A percentile compares a stretch with the other conserved stretches of the same genome.
Evolutionary conservation across 2,113 vertebrate genomes (phyloP).

Genomic region (Gorsachius goisagi): DNA sequence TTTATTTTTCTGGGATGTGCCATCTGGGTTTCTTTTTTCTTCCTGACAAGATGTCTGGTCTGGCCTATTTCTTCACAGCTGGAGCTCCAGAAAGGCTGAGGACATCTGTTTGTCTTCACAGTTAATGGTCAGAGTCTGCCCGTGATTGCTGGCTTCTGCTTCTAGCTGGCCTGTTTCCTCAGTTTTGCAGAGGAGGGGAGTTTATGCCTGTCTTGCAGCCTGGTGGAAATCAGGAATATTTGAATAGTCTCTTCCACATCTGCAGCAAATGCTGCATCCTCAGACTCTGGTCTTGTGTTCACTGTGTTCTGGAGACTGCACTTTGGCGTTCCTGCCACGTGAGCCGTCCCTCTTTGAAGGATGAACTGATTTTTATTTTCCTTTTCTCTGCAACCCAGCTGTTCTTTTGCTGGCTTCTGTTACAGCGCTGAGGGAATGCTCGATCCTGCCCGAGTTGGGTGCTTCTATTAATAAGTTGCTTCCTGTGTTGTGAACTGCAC

Average conservation of each 20-base stretch:
- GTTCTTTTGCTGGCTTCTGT: neutral
- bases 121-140: neutral
- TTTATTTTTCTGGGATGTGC: constrained; percentile 4
- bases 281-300: neutral
- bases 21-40: neutral
- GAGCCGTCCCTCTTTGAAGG: neutral
- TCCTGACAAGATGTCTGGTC: neutral
- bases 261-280: neutral
- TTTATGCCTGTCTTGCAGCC: neutral
- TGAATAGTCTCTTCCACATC: neutral
- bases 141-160: neutral
- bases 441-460: neutral
- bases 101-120: neutral
- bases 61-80: neutral
- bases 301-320: neutral
- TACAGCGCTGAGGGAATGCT: neutral
- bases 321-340: neutral
- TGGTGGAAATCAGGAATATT: neutral
- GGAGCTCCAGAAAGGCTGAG: neutral
- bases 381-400: neutral
- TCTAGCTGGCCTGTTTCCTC: neutral
- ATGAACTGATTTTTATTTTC: neutral
- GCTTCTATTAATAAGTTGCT: neutral
- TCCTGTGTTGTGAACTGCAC: neutral
- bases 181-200: neutral